A percentile compares a stretch with the other conserved stretches of the same genome.
These are phyloP conservation scores for Spermophilus dauricus DNA, from an alignment of 2,113 vertebrate species.

Conservation along the genomic window DNA sequence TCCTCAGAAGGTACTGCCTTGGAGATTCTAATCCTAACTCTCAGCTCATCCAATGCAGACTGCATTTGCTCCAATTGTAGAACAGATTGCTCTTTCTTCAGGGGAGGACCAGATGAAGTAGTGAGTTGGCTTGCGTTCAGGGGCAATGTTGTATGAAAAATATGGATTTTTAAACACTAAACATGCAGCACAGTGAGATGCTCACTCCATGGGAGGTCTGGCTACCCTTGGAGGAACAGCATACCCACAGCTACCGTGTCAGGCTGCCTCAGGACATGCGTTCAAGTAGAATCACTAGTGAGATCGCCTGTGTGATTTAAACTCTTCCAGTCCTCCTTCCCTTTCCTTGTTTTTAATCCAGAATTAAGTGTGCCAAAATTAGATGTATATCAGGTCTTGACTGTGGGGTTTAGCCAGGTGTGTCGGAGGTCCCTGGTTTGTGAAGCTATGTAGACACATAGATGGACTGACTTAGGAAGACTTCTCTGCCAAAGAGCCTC, in stretches of 20 bases:
- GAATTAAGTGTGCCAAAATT: slow-evolving; percentile 23
- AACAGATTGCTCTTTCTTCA: slow-evolving; percentile 70
- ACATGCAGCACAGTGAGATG: slow-evolving; percentile 51
- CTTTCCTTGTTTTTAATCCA: not conserved
- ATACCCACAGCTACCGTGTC: rapidly evolving
- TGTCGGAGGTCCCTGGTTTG: slow-evolving; percentile 67
- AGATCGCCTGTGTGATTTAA: not conserved
- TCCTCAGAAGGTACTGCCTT: not conserved
- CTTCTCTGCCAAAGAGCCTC: not conserved
- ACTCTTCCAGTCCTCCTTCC: not conserved
- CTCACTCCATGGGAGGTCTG: not conserved
- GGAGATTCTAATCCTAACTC: not conserved
- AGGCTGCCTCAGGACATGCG: not conserved
- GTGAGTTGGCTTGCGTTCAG: slow-evolving; percentile 69
- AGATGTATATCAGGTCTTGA: not conserved
- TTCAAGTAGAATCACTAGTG: not conserved
- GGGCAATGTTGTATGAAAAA: slow-evolving; percentile 75
- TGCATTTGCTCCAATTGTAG: not conserved
- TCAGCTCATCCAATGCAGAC: not conserved
- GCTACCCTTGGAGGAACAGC: not conserved
- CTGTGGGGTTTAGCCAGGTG: slow-evolving; percentile 54
- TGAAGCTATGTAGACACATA: not conserved
- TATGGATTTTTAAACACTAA: slow-evolving; percentile 74
- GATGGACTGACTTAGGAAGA: not conserved
- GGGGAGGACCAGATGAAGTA: slow-evolving; percentile 69